Evolutionary conservation across 2,888 invertebrate genomes (phyloP), one percentile per base, ranked within the genome.

Genomic region (Apoda limacodes): DNA sequence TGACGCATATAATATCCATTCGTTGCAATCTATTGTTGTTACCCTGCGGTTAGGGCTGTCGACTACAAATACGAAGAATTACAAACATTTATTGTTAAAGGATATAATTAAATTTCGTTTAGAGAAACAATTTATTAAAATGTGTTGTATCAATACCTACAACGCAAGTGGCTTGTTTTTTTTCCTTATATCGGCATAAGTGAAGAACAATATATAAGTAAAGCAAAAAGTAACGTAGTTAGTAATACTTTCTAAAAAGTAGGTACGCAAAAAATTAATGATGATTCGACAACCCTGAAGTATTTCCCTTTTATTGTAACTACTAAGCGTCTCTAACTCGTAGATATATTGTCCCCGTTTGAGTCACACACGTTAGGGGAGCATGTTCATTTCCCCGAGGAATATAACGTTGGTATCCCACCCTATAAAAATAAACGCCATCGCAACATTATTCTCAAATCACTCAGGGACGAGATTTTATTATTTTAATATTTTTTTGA

Each of bases 21-120:
- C 72, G 71, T 64, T 70, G 61, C 66, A 59, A 63, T 66, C 62
- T 61, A 70, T 61, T 66, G 75, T 75, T 70, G 72, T 57, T 48
- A 17, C 50, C 50, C 54, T 60, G 59, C 52, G 62, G 62, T 60
- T 55, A 75, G 76, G 76, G 76, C 39, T 75, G 68, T 54, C 65
- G 47, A 58, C 52, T 52, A 45, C 51, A 54, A 44, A 39, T 44
- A n/a, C n/a, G n/a, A n/a, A n/a, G n/a, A n/a, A n/a, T n/a, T n/a
- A n/a, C n/a, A n/a, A n/a, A n/a, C n/a, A n/a, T n/a, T n/a, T n/a
- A n/a, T n/a, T n/a, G n/a, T n/a, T n/a, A n/a, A n/a, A n/a, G n/a
- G n/a, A n/a, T n/a, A n/a, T n/a, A n/a, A n/a, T n/a, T n/a, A n/a
- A n/a, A n/a, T n/a, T n/a, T n/a, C n/a, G n/a, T n/a, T n/a, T n/a